Base-by-base conservation (phyloP, 53 echinoderm and acorn worm species). In the Paelopatides confundens region DNA sequence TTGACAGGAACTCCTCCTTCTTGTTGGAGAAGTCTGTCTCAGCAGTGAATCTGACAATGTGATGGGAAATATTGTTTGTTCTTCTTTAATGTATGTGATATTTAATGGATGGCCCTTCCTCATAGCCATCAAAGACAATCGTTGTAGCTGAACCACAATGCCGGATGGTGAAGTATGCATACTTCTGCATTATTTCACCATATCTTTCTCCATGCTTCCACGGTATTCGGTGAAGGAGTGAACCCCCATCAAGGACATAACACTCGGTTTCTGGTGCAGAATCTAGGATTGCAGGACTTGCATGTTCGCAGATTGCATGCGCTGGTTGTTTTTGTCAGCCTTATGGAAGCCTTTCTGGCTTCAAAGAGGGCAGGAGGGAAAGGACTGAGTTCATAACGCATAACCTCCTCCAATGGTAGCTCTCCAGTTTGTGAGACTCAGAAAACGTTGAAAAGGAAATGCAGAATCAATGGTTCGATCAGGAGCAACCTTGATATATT, bases 341-440 rank as follows among this genome's bases (percentile, higher is more conserved):
- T 85, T 43, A 21, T 39, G 69, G 51, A 86, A 86, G 21, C 69
- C 36, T 24, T 71, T 86, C 48, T 28, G 77, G 35, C n/a, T n/a
- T n/a, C n/a, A n/a, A n/a, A n/a, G n/a, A n/a, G n/a, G n/a, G n/a
- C n/a, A n/a, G n/a, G n/a, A n/a, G n/a, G n/a, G n/a, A n/a, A n/a
- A n/a, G n/a, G n/a, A n/a, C n/a, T n/a, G n/a, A n/a, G n/a, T n/a
- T 78, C 78, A 53, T 85, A 89, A 49, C 64, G 82, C 83, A 84
- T 83, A 30, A 49, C n/a, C n/a, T n/a, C 69, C 5, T 84, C 14
- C 84, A 89, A 65, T 49, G 70, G 50, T 2, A 49, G 53, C 2
- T 53, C 14, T n/a, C n/a, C n/a, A n/a, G n/a, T n/a, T n/a, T n/a
- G n/a, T n/a, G n/a, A n/a, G n/a, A n/a, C n/a, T n/a, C n/a, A n/a